Evolutionary conservation across 2,888 invertebrate species (phyloP).

Genomic region (Chalcosyrphus nemorum): DNA sequence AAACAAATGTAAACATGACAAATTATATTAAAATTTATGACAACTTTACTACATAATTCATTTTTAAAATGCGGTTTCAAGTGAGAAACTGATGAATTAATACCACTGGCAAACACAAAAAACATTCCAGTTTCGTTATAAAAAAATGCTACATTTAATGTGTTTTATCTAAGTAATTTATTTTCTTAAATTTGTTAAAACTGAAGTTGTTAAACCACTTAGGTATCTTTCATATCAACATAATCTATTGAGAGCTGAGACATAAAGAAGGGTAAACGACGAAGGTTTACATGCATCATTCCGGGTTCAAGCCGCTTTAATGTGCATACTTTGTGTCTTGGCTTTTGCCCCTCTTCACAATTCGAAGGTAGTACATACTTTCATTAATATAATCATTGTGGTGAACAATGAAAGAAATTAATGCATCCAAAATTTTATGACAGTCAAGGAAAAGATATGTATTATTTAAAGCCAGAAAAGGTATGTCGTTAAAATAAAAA

Average conservation of each 20-base stretch:
- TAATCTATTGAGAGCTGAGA: neutral
- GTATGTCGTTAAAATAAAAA: conserved; percentile 18
- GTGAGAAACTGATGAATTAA: neutral
- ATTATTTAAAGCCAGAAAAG: neutral
- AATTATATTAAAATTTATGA: neutral
- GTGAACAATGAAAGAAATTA: conserved; percentile 2
- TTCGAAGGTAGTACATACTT: neutral
- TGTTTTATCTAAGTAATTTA: neutral
- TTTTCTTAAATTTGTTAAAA: neutral
- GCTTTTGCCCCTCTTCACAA: neutral
- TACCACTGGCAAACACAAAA: neutral
- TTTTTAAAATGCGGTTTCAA: neutral
- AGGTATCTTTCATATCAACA: neutral
- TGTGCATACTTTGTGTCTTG: neutral
- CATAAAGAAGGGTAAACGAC: neutral
- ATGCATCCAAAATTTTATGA: conserved; percentile 11
- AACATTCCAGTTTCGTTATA: neutral
- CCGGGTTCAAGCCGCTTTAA: neutral
- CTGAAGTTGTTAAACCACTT: neutral
- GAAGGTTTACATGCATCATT: neutral
- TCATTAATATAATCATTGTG: neutral
- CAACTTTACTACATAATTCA: neutral
- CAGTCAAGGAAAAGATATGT: conserved; percentile 13
- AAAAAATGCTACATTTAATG: neutral
- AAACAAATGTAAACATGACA: neutral